phyloP scores from a whole-genome alignment of 2,888 invertebrate genomes.

The Oxystoma pomonae region DNA sequence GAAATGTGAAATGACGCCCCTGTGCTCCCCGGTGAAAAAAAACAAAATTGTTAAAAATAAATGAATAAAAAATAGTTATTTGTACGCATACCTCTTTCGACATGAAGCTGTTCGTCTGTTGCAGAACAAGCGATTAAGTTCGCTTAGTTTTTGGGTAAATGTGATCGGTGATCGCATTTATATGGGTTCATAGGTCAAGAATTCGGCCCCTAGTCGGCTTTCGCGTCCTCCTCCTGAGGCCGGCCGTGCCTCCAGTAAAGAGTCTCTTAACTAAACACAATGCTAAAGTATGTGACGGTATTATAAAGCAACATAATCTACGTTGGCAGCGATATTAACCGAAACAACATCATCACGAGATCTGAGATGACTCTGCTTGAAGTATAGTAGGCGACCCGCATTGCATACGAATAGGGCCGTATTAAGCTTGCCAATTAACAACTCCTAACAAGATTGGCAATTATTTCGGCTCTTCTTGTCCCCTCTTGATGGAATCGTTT shows the following conservation, averaged over 20 bases:
- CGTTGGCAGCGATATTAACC: constrained; percentile 27
- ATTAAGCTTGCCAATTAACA: constrained; percentile 46
- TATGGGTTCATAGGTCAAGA: too few relatives aligned
- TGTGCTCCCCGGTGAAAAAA: too few relatives aligned
- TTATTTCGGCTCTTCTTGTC: constrained; percentile 16
- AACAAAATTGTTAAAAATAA: too few relatives aligned
- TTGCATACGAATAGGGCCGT: constrained; percentile 44
- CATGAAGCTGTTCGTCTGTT: too few relatives aligned
- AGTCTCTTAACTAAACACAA: neutral
- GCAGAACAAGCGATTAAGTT: too few relatives aligned
- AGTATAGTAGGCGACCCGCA: constrained; percentile 26
- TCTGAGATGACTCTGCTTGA: neutral
- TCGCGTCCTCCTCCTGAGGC: too few relatives aligned
- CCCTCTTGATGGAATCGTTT: neutral
- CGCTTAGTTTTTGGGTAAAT: too few relatives aligned
- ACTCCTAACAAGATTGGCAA: constrained; percentile 48
- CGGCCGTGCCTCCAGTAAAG: neutral
- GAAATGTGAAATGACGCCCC: too few relatives aligned
- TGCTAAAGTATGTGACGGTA: neutral
- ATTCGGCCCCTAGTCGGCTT: too few relatives aligned
- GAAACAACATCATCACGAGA: constrained; percentile 16
- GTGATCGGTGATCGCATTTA: too few relatives aligned
- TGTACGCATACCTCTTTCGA: too few relatives aligned
- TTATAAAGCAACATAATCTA: neutral
- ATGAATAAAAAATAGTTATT: too few relatives aligned